Conservation (phyloP, 35 echinoderm and acorn worm species). For the Lytechinus variegatus region DNA sequence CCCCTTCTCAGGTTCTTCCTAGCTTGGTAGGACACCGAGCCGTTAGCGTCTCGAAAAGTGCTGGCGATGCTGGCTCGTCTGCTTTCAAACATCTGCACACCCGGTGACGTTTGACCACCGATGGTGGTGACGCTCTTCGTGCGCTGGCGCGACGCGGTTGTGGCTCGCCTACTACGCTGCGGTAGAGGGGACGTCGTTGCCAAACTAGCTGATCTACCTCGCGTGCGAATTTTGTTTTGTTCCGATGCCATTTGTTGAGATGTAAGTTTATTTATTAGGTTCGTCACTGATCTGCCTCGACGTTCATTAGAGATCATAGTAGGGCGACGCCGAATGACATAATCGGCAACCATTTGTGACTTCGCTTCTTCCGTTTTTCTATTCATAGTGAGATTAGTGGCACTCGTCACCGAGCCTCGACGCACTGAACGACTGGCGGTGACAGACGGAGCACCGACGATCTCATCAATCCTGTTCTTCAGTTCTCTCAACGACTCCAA, state of each 20-base stretch:
- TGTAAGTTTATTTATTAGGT: not conserved
- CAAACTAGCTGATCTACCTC: constrained; percentile 36
- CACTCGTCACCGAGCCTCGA: not conserved
- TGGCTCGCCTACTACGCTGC: not conserved
- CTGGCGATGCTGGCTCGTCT: constrained; percentile 2
- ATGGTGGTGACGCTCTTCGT: not conserved
- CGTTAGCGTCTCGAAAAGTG: not conserved
- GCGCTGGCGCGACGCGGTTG: not conserved
- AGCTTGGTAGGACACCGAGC: constrained; percentile 1
- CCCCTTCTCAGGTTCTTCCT: constrained; percentile 32
- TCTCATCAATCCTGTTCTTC: constrained; percentile 40
- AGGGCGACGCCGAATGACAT: not conserved
- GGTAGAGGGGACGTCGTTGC: not conserved
- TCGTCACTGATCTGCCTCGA: not conserved
- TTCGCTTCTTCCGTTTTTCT: not conserved
- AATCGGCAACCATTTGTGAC: constrained; percentile 26
- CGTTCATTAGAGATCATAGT: not conserved
- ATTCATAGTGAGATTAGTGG: not conserved
- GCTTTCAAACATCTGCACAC: constrained; percentile 30
- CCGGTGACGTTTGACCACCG: not conserved
- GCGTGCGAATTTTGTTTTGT: not conserved
- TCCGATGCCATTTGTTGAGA: not conserved
- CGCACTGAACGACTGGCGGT: not conserved
- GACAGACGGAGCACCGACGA: not conserved
- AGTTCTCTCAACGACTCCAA: constrained; percentile 24